A percentile compares a stretch with the other conserved stretches of the same genome.
These are phyloP conservation scores for Oncorhynchus mykiss DNA, from an alignment of 2,113 vertebrate species.

Conservation along the genomic window DNA sequence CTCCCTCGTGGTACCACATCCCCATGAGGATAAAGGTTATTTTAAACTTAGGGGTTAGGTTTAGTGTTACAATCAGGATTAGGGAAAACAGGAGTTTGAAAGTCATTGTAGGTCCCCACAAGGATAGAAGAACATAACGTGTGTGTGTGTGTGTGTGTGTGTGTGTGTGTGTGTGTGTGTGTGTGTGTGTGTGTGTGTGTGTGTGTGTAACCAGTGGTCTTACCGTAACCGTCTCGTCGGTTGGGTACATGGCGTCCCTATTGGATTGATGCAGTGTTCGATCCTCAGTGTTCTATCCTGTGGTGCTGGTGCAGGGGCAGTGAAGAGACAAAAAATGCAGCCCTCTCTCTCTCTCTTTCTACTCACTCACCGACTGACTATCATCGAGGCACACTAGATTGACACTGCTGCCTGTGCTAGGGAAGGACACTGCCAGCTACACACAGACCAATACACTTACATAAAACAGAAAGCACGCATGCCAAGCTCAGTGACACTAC, in stretches of 20 bases:
- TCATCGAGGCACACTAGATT: conserved; percentile 25
- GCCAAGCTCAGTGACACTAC: conserved; percentile 35
- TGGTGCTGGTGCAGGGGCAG: conserved; percentile 41
- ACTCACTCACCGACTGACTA: conserved; percentile 11
- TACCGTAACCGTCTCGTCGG: conserved; percentile 66
- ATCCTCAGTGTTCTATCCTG: conserved; percentile 38
- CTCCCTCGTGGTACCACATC: no score
- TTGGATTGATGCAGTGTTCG: conserved; percentile 34
- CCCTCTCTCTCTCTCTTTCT: conserved; percentile 38
- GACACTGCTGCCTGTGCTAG: conserved; percentile 18
- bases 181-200: conserved; percentile 18
- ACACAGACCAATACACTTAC: conserved; percentile 51
- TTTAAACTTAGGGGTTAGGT: no score
- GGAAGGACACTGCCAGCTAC: conserved; percentile 10
- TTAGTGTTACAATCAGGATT: no score
- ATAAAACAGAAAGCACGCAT: conserved; percentile 49
- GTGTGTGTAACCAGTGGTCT: conserved; percentile 31
- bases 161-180: conserved; percentile 17
- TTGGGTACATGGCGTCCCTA: conserved; percentile 68
- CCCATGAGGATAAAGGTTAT: no score
- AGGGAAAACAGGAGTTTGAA: no score
- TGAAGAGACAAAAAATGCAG: conserved; percentile 29
- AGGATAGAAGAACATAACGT: no score
- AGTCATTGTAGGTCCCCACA: no score
- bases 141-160: conserved; percentile 18